Conservation (phyloP, 1,140 invertebrate species). For the Camponotus floridanus region DNA sequence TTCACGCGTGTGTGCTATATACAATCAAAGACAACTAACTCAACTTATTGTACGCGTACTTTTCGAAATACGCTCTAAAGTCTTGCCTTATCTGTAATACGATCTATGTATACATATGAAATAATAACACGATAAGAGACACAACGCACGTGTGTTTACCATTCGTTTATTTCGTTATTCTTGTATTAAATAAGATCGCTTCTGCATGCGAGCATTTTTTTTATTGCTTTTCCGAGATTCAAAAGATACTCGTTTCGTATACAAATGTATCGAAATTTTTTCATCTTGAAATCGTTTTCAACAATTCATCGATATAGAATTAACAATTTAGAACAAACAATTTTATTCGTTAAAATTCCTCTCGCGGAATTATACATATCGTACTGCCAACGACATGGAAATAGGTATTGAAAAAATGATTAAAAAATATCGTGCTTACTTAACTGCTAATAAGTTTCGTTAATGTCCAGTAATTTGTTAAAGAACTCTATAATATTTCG, state of each 20-base stretch:
- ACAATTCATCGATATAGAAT: not conserved
- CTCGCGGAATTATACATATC: not conserved
- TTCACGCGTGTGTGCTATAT: not conserved
- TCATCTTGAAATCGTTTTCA: slow-evolving; percentile 4
- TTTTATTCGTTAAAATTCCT: slow-evolving; percentile 37
- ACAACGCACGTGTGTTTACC: not conserved
- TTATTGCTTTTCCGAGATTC: not conserved
- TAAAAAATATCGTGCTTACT: not conserved
- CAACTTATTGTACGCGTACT: not conserved
- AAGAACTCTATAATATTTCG: not conserved
- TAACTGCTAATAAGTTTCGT: not conserved
- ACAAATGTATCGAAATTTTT: slow-evolving; percentile 36
- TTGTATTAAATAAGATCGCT: slow-evolving; percentile 30
- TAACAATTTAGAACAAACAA: not conserved
- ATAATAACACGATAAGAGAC: slow-evolving; percentile 7
- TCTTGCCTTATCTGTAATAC: slow-evolving; percentile 11
- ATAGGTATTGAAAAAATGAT: not conserved
- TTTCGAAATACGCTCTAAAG: not conserved
- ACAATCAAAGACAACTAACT: slow-evolving; percentile 18
- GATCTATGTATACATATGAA: not conserved
- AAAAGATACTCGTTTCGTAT: not conserved
- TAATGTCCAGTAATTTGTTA: not conserved
- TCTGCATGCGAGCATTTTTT: not conserved
- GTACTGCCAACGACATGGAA: not conserved
- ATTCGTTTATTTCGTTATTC: slow-evolving; percentile 17